These are phyloP conservation scores for Donacobius atricapilla DNA, from an alignment of 2,113 vertebrate genomes.

Conservation along the genomic window DNA sequence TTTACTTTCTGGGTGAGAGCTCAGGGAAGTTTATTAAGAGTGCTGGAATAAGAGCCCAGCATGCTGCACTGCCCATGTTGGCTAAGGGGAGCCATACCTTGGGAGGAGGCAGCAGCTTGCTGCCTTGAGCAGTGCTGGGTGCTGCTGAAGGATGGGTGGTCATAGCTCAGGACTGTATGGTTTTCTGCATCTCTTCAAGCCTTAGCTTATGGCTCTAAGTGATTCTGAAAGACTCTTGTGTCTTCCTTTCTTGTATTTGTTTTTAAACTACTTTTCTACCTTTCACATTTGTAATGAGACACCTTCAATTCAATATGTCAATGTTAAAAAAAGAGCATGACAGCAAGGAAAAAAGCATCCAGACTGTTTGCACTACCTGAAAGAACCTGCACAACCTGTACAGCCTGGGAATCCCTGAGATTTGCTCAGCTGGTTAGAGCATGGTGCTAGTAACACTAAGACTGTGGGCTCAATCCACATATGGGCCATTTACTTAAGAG, in stretches of 20 bases:
- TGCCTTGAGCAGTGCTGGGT: neutral
- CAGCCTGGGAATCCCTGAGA: neutral
- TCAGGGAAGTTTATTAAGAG: neutral
- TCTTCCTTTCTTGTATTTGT: neutral
- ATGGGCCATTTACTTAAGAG: neutral
- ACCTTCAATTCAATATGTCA: neutral
- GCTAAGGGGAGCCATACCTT: fast-evolving
- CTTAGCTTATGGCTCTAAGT: neutral
- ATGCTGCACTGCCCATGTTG: fast-evolving
- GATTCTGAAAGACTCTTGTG: neutral
- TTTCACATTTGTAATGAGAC: neutral
- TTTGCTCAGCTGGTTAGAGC: neutral
- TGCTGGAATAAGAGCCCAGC: neutral
- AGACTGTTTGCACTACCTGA: neutral
- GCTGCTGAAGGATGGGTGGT: neutral
- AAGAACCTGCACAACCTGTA: neutral
- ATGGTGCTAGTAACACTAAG: neutral
- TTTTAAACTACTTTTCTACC: neutral
- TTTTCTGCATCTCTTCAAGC: neutral
- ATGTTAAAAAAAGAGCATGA: neutral
- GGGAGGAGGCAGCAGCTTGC: neutral
- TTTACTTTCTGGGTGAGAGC: neutral
- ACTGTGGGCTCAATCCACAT: neutral
- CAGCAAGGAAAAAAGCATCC: neutral
- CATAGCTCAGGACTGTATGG: neutral